A percentile compares a stretch with the other conserved stretches of the same genome.
phyloP scores from a whole-genome alignment of 1,140 invertebrate genomes.

The Helicoverpa zea region DNA sequence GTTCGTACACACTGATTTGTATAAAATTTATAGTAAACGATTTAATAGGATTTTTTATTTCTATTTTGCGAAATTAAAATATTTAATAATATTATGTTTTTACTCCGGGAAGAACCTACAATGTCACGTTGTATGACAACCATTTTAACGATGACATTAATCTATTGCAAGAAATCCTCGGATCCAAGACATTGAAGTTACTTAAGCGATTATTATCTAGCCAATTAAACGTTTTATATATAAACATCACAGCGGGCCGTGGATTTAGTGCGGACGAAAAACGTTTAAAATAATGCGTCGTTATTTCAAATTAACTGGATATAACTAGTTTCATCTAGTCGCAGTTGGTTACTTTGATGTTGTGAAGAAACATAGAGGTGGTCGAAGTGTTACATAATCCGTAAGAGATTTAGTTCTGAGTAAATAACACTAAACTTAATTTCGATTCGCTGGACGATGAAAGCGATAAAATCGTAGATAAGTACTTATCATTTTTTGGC shows the following conservation, averaged over 20 bases:
- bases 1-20: background rate
- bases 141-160: slow-evolving; percentile 14
- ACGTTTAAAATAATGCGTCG: slow-evolving; percentile 60
- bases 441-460: slow-evolving; percentile 30
- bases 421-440: slow-evolving; percentile 53
- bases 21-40: background rate
- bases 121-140: background rate
- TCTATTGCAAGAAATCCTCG: slow-evolving; percentile 17
- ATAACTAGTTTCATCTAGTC: slow-evolving; percentile 64
- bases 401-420: slow-evolving; percentile 42
- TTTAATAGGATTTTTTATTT: background rate
- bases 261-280: slow-evolving; percentile 33
- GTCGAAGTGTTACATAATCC: slow-evolving; percentile 59
- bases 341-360: slow-evolving; percentile 55
- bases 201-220: slow-evolving; percentile 30
- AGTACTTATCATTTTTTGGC: background rate
- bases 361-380: slow-evolving; percentile 54
- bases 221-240: slow-evolving; percentile 28
- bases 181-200: slow-evolving; percentile 25
- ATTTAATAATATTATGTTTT: background rate
- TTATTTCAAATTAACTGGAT: slow-evolving; percentile 68
- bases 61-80: background rate
- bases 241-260: background rate
- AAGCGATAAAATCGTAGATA: slow-evolving; percentile 2
- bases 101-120: background rate